Base-by-base conservation (phyloP, 35 echinoderm and acorn worm species). In the Apostichopus californicus region DNA sequence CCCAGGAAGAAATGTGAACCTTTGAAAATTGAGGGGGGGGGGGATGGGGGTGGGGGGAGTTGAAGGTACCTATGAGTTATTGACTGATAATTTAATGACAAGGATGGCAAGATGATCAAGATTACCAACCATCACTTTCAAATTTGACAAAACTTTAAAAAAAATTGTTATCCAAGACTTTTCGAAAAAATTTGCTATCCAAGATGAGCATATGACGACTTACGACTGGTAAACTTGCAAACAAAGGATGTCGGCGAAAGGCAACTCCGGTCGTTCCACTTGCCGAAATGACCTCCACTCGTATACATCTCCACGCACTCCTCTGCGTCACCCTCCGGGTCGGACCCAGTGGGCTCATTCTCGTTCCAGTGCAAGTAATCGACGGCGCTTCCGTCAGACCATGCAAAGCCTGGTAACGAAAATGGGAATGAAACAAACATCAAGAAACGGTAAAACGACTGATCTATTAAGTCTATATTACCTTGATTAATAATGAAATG, bases 181-280 rank as follows among this genome's bases (percentile, higher is more conserved):
- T 17, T 8, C 8, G 9, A 18, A 46, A 22, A 8, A 22, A 28
- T 28, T 78, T 78, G 34, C 5, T 24, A 11, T 22, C 5, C 20
- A 18, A 18, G 71, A 75, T 7, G 71, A 18, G 21, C 6, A 22
- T 13, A 75, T 7, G 8, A 54, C 3, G 64, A 93, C 92, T 90
- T 94, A 94, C 92, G 53, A 70, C 60, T 89, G 6, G 63, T 90
- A 64, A 77, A 83, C 70, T 94, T 90, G 78, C 93, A 94, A 58
- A 94, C 88, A 94, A 91, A 90, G 17, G 77, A 22, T 8, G 20
- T 66, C 78, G 75, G 8, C 20, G 58, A 46, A 8, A 82, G 79
- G 55, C 93, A 94, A 5, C n/a, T 58, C 0, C 90, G 56, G 7
- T 94, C 93, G 54, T 94, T 94, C 93, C 93, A 94, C 52, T 85